phyloP scores from a whole-genome alignment of 2,888 invertebrate genomes.

The Hermaeophaga mercurialis region DNA sequence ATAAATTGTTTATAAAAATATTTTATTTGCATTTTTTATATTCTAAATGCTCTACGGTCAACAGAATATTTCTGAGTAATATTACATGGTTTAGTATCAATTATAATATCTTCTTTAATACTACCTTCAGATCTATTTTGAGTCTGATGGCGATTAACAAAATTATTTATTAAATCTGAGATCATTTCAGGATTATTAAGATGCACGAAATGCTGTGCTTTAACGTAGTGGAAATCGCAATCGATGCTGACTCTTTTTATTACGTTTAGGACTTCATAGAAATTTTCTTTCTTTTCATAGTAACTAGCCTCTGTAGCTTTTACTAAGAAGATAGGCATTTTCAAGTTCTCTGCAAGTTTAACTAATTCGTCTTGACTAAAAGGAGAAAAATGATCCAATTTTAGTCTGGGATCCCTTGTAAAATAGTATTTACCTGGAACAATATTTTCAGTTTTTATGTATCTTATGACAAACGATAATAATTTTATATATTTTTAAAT shows the following conservation, averaged over 20 bases:
- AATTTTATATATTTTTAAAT: no score
- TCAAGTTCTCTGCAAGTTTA: conserved; percentile 63
- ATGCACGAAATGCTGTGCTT: conserved; percentile 78
- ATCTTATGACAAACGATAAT: no score
- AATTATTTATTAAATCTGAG: conserved; percentile 48
- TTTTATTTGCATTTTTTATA: no score
- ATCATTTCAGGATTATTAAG: conserved; percentile 68
- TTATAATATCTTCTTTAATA: conserved; percentile 20
- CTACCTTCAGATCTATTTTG: conserved; percentile 40
- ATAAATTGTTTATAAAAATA: no score
- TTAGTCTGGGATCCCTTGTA: conserved; percentile 69
- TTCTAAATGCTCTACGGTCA: no score
- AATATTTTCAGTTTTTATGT: no score
- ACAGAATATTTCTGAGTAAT: no score
- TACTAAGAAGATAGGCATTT: conserved; percentile 68
- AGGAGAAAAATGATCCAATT: conserved; percentile 59
- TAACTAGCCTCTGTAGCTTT: conserved; percentile 60
- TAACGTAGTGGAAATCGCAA: conserved; percentile 65
- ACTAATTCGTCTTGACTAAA: conserved; percentile 63
- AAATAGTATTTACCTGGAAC: conserved; percentile 62
- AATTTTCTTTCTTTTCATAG: conserved; percentile 62
- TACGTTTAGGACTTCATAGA: conserved; percentile 62
- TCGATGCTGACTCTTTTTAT: conserved; percentile 61
- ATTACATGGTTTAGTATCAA: background rate
- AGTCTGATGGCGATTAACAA: conserved; percentile 40